phyloP scores from a whole-genome alignment of 2,113 vertebrate genomes.

The Chloroceryle aenea region DNA sequence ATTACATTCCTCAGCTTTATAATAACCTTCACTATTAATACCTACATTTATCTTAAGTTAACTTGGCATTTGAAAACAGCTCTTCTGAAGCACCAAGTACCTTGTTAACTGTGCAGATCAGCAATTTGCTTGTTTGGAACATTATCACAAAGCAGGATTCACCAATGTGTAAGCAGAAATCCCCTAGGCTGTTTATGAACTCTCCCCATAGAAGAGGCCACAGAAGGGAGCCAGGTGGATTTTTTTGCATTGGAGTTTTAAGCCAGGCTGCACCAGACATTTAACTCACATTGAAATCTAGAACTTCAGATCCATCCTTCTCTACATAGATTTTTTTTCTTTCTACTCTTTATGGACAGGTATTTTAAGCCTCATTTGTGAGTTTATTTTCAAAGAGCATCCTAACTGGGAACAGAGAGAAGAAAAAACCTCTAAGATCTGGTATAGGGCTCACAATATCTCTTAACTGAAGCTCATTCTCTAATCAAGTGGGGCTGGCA shows the following conservation, averaged over 20 bases:
- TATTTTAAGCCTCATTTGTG: background rate
- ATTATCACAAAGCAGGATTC: background rate
- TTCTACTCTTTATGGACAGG: background rate
- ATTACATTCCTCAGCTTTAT: background rate
- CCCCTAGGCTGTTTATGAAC: background rate
- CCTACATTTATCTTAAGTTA: background rate
- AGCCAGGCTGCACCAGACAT: background rate
- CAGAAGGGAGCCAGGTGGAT: background rate
- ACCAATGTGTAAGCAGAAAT: background rate
- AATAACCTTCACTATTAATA: background rate
- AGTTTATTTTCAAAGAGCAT: background rate
- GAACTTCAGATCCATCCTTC: background rate
- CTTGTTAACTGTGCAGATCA: background rate
- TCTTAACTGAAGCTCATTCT: background rate
- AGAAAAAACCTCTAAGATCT: background rate
- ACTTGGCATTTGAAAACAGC: background rate
- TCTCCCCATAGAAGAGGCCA: background rate
- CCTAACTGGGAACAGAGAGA: background rate
- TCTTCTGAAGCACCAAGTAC: background rate
- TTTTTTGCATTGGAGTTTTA: background rate
- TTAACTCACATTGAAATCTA: background rate
- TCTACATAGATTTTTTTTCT: background rate
- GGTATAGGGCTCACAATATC: background rate
- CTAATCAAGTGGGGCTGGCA: background rate
- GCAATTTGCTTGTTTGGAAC: background rate